Evolutionary conservation across 2,888 invertebrate species (phyloP), one percentile per base, ranked within the genome.

Genomic region (Lordiphosa fenestrarum): DNA sequence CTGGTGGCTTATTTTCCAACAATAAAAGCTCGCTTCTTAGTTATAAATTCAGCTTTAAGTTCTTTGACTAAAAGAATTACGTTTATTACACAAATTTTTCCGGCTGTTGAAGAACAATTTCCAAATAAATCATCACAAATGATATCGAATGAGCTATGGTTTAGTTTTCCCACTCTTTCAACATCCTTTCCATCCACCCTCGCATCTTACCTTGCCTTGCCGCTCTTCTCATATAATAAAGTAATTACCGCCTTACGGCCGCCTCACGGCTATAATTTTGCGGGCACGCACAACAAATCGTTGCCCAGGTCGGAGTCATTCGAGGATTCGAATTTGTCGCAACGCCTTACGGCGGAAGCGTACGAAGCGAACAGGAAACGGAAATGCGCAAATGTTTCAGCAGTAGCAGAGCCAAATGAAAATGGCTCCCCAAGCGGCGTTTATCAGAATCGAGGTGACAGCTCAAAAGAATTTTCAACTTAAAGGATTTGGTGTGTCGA

Each of bases 361-460:
- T 41, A 39, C 30, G 53, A 47, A 39, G 53, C 42, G 35, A 54
- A 53, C 61, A 23, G 84, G 84, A 80, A 84, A 51, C 83, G 83
- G 85, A 78, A 78, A 78, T 78, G 83, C 78, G 76, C 67, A 15
- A 82, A 75, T 84, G 64, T 63, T 72, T 67, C 56, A 15, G 15
- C 15, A 1, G 15, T 15, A 1, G 15, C 15, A 15, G 15, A 62
- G 64, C 69, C 62, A 77, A 64, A 68, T 74, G 72, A 84, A 84
- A 82, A 82, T 67, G 67, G 64, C 51, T 84, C 66, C 84, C 84
- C 64, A 66, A 77, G 63, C 78, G 66, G 54, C 66, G 58, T 71
- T 78, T 84, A 81, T 51, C 68, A 39, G 51, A 41, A 62, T 59
- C 68, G 57, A 65, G 61, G 36, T 49, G 50, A 53, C 52, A 42